Evolutionary conservation across 2,888 invertebrate species (phyloP).

Genomic region (Peribatodes rhomboidaria): DNA sequence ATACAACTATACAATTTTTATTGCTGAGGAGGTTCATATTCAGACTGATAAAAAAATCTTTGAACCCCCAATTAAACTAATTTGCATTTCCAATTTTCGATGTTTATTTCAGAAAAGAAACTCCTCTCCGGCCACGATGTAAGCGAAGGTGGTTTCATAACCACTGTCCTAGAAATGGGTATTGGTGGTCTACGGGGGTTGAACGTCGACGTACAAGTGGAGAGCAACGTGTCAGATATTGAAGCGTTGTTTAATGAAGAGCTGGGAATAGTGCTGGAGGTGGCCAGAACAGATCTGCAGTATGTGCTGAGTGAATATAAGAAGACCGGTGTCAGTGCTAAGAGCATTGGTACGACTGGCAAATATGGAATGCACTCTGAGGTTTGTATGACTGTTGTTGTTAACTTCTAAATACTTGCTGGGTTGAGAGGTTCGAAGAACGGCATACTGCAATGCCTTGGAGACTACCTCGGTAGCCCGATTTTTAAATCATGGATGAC

Average conservation of each 20-base stretch:
- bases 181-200: slow-evolving; percentile 96
- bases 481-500: too few species aligned
- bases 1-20: too few species aligned
- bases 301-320: slow-evolving; percentile 88
- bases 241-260: slow-evolving; percentile 94
- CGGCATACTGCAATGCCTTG: too few species aligned
- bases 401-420: neutral
- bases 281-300: slow-evolving; percentile 83
- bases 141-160: slow-evolving; percentile 98
- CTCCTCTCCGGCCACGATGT: slow-evolving; percentile 96
- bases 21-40: too few species aligned
- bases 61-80: too few species aligned
- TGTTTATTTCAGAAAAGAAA: slow-evolving; percentile 85
- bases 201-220: slow-evolving; percentile 85
- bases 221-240: slow-evolving; percentile 82
- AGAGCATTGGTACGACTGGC: slow-evolving; percentile 89
- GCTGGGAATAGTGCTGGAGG: slow-evolving; percentile 94
- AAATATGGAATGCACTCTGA: slow-evolving; percentile 89
- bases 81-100: neutral
- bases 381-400: slow-evolving; percentile 64
- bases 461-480: too few species aligned
- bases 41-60: too few species aligned
- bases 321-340: slow-evolving; percentile 87
- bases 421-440: too few species aligned
- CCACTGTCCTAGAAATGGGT: slow-evolving; percentile 97